Base-by-base conservation (phyloP, 1,140 invertebrate species). In the Battus philenor region DNA sequence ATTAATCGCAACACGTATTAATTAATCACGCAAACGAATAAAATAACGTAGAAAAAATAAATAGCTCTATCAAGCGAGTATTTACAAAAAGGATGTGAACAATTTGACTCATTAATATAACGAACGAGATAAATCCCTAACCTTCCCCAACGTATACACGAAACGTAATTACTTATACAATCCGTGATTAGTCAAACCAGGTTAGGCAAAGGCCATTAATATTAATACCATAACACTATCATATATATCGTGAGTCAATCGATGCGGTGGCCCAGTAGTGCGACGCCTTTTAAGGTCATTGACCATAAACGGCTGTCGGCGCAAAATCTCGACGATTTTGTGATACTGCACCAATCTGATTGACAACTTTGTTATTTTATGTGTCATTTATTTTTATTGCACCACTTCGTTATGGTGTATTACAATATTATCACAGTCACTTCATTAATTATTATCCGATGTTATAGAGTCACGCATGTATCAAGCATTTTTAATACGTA, bases 251-350 rank as follows among this genome's bases (percentile, higher is more conserved):
- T 39, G 36, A 39, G 36, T 39, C 36, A 39, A 39, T 39, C 20
- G 36, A 39, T 39, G 36, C 36, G 11, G 36, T 13, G 22, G 22
- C 12, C 36, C 36, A 39, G 36, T 38, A 43, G 34, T 43, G 38
- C 34, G 18, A 34, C n/a, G 18, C 54, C 57, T 36, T 47, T 49
- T 47, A 60, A 43, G 49, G 60, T 15, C 44, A 53, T 50, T 58
- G 46, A 38, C 55, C 47, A 50, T 59, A 50, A 33, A 55, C 44
- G 36, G 47, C 22, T 33, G 38, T 29, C 24, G 7, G 39, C 44
- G 29, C 36, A 50, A 61, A 55, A 59, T 62, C 53, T 53, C 50
- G 49, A 63, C 44, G 47, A 39, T 48, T 55, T 53, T 43, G 50
- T 44, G 34, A 47, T 50, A 43, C 47, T 29, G 26, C 31, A 32